phyloP scores from a whole-genome alignment of 2,888 invertebrate genomes.

The Bibio marci region DNA sequence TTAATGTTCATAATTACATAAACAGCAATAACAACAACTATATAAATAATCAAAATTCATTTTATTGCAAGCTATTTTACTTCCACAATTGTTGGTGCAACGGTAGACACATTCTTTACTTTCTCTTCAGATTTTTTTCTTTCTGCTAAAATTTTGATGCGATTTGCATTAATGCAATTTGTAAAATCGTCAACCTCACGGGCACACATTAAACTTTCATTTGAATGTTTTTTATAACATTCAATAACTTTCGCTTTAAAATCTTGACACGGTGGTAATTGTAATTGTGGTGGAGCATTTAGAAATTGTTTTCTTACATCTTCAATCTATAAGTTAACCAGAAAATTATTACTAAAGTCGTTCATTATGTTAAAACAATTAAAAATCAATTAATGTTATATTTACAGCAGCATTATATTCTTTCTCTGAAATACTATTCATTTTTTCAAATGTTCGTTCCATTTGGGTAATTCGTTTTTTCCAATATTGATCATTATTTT shows the following conservation, averaged over 20 bases:
- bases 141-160: slow-evolving; percentile 27
- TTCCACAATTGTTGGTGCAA: no score
- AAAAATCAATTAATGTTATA: slow-evolving; percentile 1
- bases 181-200: slow-evolving; percentile 41
- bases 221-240: slow-evolving; percentile 40
- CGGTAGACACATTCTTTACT: no score
- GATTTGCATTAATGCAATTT: slow-evolving; percentile 39
- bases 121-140: background rate
- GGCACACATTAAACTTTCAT: slow-evolving; percentile 40
- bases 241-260: slow-evolving; percentile 36
- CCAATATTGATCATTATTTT: slow-evolving; percentile 43
- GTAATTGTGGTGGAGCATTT: slow-evolving; percentile 21
- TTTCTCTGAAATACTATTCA: slow-evolving; percentile 36
- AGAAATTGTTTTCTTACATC: slow-evolving; percentile 27
- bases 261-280: slow-evolving; percentile 35
- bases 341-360: no score
- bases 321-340: slow-evolving; percentile 14
- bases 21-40: no score
- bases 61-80: no score
- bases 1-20: no score
- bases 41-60: no score
- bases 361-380: no score
- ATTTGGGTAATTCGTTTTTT: slow-evolving; percentile 34
- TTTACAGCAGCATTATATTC: slow-evolving; percentile 38
- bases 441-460: slow-evolving; percentile 36